Base-by-base conservation (phyloP, 2,888 invertebrate genomes). In the Orchesella flavescens region DNA sequence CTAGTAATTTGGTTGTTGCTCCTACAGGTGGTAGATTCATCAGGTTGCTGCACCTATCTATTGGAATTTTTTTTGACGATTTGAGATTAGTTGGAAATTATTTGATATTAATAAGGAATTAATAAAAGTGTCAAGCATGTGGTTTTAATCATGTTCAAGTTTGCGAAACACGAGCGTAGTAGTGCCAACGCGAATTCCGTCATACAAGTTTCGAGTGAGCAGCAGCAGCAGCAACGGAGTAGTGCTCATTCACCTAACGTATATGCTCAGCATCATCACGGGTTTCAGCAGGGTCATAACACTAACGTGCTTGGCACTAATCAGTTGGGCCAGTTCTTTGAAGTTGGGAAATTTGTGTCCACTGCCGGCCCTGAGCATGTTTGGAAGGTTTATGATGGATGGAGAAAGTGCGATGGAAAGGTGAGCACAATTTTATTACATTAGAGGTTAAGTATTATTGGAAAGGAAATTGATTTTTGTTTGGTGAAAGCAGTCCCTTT, bases 341-440 rank as follows among this genome's bases (percentile, higher is more conserved):
- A 96, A 88, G 93, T 97, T 87, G 95, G 96, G 74, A 94, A 94
- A 89, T 95, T 95, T 89, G 92, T 92, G 75, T 93, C 94, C 79
- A 94, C 94, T 82, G 95, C 94, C 1, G 98, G 98, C 0, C 97
- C 97, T 0, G 97, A 97, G 89, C 92, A 96, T 87, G 93, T 96
- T 66, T 98, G 98, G 98, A 94, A 94, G 89, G 95, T 98, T 86
- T 95, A 96, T 90, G 97, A 97, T 88, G 97, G 95, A 0, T 94
- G 94, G 89, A 92, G 96, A 88, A 96, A 96, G 90, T 94, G 93
- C 86, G 97, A 98, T 89, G 95, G 95, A 88, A 95, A 95, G 95
- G 98, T 97, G 90, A 92, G 93, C 89, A 12, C 0, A 49, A 21
- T 13, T n/a, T n/a, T n/a, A n/a, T n/a, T n/a, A n/a, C n/a, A n/a